Percentiles rank a stretch among this genome's conserved stretches.
phyloP scores from a whole-genome alignment of 2,888 invertebrate species.

The Crepidodera aurea region DNA sequence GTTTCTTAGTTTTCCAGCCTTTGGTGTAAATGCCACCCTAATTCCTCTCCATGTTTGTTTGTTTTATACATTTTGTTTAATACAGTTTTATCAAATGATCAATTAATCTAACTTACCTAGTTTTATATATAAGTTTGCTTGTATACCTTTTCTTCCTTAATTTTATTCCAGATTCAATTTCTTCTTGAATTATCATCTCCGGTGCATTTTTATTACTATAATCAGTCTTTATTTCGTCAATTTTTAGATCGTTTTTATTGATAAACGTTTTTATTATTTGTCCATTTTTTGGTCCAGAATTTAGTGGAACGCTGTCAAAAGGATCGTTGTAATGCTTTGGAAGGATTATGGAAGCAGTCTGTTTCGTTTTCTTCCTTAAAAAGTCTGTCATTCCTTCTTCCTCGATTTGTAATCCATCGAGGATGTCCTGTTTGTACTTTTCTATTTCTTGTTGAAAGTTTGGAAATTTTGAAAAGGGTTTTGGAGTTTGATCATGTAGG shows the following conservation, averaged over 20 bases:
- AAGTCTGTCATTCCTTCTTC: slow-evolving; percentile 83
- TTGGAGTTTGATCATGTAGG: slow-evolving; percentile 44
- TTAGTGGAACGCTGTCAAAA: slow-evolving; percentile 45
- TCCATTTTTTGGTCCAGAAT: slow-evolving; percentile 43
- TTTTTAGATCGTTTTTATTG: neutral
- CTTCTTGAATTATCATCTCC: slow-evolving; percentile 4
- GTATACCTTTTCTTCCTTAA: slow-evolving; percentile 40
- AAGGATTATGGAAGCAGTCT: slow-evolving; percentile 59
- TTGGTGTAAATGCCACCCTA: too few relatives aligned
- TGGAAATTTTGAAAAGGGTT: slow-evolving; percentile 48
- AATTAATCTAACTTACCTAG: slow-evolving; percentile 35
- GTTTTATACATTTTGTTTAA: too few relatives aligned
- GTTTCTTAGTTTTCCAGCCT: too few relatives aligned
- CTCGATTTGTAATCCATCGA: slow-evolving; percentile 85
- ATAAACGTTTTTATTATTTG: slow-evolving; percentile 44
- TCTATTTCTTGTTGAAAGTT: slow-evolving; percentile 78
- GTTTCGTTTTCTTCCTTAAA: slow-evolving; percentile 75
- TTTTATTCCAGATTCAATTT: neutral
- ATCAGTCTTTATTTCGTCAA: neutral
- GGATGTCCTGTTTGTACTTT: slow-evolving; percentile 81
- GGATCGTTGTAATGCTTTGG: slow-evolving; percentile 56
- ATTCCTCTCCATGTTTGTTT: too few relatives aligned
- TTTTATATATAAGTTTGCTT: slow-evolving; percentile 27
- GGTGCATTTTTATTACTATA: slow-evolving; percentile 6
- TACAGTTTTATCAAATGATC: too few relatives aligned